Conservation (phyloP, 2,113 vertebrate genomes). For the Chitala chitala region DNA sequence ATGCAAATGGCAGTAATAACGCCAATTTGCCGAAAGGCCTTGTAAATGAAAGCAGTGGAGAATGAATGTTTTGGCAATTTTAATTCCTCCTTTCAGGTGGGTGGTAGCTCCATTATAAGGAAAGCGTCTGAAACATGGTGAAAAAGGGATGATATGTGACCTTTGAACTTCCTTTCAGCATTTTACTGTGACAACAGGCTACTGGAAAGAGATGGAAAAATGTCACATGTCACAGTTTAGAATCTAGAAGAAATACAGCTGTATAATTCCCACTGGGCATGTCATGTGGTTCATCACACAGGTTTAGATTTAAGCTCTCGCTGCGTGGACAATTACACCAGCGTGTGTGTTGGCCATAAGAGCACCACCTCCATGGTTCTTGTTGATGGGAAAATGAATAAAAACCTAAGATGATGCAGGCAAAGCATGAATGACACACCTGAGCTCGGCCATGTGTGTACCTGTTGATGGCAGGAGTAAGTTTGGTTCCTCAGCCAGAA, state of each 20-base stretch:
- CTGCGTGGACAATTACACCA: too few species aligned
- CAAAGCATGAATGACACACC: too few species aligned
- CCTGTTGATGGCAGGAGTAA: too few species aligned
- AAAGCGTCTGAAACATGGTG: background rate
- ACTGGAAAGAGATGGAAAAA: background rate
- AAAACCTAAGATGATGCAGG: too few species aligned
- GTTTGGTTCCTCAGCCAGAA: too few species aligned
- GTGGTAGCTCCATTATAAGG: background rate
- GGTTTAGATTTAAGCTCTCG: background rate
- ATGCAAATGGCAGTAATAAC: constrained; percentile 44
- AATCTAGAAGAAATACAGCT: background rate
- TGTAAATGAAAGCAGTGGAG: constrained; percentile 19
- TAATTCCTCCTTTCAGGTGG: background rate
- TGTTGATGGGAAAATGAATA: too few species aligned
- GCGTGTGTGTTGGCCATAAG: too few species aligned
- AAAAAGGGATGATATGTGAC: background rate
- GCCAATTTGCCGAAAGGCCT: constrained; percentile 32
- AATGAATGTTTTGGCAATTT: background rate
- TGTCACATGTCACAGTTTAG: constrained; percentile 9
- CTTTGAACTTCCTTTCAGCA: background rate
- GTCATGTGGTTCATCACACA: background rate
- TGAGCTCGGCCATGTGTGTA: too few species aligned
- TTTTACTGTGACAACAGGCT: too few species aligned
- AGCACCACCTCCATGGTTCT: too few species aligned
- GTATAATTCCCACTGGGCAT: background rate